Evolutionary conservation across 2,797 vertebrate genomes (phyloP).

Genomic region (Pteronotus mesoamericanus): DNA sequence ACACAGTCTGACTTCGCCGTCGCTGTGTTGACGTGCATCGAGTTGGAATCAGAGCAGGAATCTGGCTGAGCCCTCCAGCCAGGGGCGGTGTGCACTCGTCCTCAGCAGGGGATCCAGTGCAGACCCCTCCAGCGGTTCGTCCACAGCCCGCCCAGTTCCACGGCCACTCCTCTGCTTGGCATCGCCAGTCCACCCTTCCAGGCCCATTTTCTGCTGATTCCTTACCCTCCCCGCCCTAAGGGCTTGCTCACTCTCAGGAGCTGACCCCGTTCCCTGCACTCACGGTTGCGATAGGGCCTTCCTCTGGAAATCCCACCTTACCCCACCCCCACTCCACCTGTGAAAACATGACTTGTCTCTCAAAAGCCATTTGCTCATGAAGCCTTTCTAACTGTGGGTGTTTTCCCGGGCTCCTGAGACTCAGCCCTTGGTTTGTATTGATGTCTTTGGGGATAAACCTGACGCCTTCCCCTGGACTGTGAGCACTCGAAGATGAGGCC

Average conservation of each 20-base stretch:
- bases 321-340: neutral
- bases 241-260: neutral
- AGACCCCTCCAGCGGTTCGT: neutral
- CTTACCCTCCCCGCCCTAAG: neutral
- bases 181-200: neutral
- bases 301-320: neutral
- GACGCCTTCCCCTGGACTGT: neutral
- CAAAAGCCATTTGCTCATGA: neutral
- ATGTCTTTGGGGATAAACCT: neutral
- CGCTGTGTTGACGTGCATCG: neutral
- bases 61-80: neutral
- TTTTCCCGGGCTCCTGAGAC: neutral
- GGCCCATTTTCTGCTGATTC: neutral
- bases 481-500: neutral
- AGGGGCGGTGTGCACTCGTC: neutral
- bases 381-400: neutral
- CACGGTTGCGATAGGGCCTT: neutral
- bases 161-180: neutral
- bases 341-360: neutral
- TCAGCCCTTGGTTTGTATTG: neutral
- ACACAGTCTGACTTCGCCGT: neutral
- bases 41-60: neutral
- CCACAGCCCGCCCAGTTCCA: neutral
- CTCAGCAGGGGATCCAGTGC: neutral
- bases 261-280: neutral